Conservation (phyloP, 2,888 invertebrate genomes). For the Cheilosia variabilis region DNA sequence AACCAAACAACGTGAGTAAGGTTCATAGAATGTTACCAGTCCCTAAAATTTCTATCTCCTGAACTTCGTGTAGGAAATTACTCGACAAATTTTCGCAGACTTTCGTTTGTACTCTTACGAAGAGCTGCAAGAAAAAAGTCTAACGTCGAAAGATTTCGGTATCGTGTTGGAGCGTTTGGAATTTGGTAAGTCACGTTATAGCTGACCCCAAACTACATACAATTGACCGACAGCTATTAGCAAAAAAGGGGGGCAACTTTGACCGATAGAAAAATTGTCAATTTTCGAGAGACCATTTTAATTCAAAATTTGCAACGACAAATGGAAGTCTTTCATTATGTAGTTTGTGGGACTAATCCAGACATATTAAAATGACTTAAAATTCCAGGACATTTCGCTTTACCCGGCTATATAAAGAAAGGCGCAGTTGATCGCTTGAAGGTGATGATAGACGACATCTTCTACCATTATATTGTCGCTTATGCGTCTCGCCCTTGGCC, state of each 20-base stretch:
- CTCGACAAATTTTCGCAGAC: constrained; percentile 73
- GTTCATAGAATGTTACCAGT: not conserved
- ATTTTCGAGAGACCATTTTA: not conserved
- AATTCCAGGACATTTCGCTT: constrained; percentile 86
- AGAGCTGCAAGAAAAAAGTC: constrained; percentile 81
- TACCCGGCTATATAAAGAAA: constrained; percentile 87
- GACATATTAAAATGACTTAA: no score
- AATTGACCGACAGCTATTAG: no score
- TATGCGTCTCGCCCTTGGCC: constrained; percentile 87
- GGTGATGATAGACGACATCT: constrained; percentile 88
- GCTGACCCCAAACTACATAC: no score
- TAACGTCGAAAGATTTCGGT: constrained; percentile 85
- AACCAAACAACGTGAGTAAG: constrained; percentile 84
- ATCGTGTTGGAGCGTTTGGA: constrained; percentile 87
- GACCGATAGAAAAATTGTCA: no score
- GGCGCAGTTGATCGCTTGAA: constrained; percentile 85
- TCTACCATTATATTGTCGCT: constrained; percentile 86
- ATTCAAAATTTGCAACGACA: not conserved
- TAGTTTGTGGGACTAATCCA: no score
- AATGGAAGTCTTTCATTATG: not conserved
- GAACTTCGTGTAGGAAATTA: constrained; percentile 72
- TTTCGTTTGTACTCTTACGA: constrained; percentile 76
- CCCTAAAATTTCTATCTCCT: not conserved
- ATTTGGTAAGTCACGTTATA: constrained; percentile 84
- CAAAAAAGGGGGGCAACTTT: no score